A percentile compares a stretch with the other conserved stretches of the same genome.
Evolutionary conservation across 2,113 vertebrate genomes (phyloP).

Genomic region (Hydrochoerus hydrochaeris): DNA sequence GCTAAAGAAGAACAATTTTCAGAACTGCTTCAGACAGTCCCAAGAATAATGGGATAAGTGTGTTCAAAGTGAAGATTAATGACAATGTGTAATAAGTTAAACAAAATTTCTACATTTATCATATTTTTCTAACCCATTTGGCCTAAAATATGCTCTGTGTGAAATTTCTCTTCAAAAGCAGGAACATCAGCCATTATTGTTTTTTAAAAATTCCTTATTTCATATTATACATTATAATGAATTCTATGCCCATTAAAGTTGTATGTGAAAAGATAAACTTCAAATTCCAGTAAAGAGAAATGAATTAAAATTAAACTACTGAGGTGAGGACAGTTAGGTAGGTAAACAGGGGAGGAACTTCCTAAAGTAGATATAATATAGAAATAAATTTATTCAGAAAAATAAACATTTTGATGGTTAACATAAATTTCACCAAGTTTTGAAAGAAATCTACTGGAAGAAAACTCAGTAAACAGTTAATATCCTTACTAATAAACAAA

Average conservation of each 20-base stretch:
- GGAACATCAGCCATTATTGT: neutral
- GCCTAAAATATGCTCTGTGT: neutral
- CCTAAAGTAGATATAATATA: neutral
- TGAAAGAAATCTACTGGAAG: neutral
- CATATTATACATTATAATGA: slow-evolving; percentile 39
- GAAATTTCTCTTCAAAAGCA: slow-evolving; percentile 50
- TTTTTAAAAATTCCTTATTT: slow-evolving; percentile 11
- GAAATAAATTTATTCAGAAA: slow-evolving; percentile 34
- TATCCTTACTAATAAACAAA: slow-evolving; percentile 23
- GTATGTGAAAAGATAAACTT: slow-evolving; percentile 28
- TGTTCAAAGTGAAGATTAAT: neutral
- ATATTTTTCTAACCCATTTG: neutral
- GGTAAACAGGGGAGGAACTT: neutral
- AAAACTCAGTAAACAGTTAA: slow-evolving; percentile 27
- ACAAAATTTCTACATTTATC: neutral
- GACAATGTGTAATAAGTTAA: neutral
- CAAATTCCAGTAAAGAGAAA: slow-evolving; percentile 40
- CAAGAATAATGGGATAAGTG: neutral
- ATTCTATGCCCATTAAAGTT: slow-evolving; percentile 6
- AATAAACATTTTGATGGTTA: slow-evolving; percentile 18
- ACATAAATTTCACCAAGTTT: slow-evolving; percentile 41
- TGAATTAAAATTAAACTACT: slow-evolving; percentile 54
- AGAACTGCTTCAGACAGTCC: neutral
- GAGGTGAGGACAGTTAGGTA: neutral
- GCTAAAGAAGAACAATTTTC: neutral